Evolutionary conservation across 2,113 vertebrate species (phyloP).

Genomic region (Cryptotis parvus): DNA sequence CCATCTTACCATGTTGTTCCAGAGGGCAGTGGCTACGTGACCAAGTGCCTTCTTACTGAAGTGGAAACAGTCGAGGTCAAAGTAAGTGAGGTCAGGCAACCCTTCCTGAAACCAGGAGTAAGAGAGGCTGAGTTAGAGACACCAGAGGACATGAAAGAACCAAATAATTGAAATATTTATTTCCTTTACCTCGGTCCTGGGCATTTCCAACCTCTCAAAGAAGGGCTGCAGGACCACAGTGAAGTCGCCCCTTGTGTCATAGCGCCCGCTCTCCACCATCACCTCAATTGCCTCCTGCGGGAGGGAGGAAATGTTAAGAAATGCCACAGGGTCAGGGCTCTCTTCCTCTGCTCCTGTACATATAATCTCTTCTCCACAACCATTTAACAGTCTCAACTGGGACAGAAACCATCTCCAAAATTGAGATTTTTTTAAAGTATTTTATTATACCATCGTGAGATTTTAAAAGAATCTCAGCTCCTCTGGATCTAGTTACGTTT

Average conservation of each 20-base stretch:
- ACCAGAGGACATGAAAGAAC: accelerated
- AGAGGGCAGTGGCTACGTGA: conserved; percentile 83
- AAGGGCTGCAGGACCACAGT: conserved; percentile 89
- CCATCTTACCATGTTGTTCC: conserved; percentile 89
- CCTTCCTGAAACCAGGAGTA: conserved; percentile 85
- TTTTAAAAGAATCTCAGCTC: not conserved
- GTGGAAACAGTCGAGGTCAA: conserved; percentile 91
- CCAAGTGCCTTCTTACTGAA: conserved; percentile 85
- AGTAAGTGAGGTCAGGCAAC: conserved; percentile 84
- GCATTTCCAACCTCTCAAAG: conserved; percentile 77
- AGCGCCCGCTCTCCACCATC: conserved; percentile 85
- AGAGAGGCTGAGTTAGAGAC: not conserved
- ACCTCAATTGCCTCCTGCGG: conserved; percentile 79
- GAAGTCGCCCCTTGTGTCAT: conserved; percentile 87
- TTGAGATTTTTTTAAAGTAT: no score
- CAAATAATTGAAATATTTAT: accelerated
- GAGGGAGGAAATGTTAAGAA: not conserved
- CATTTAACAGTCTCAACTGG: not conserved
- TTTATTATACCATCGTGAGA: no score
- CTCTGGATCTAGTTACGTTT: not conserved
- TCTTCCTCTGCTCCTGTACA: not conserved
- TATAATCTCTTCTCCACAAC: accelerated
- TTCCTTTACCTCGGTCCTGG: conserved; percentile 85
- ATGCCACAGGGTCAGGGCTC: not conserved
- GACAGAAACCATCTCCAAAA: not conserved